Base-by-base conservation (phyloP, 1,140 invertebrate genomes). In the Ephestia elutella region DNA sequence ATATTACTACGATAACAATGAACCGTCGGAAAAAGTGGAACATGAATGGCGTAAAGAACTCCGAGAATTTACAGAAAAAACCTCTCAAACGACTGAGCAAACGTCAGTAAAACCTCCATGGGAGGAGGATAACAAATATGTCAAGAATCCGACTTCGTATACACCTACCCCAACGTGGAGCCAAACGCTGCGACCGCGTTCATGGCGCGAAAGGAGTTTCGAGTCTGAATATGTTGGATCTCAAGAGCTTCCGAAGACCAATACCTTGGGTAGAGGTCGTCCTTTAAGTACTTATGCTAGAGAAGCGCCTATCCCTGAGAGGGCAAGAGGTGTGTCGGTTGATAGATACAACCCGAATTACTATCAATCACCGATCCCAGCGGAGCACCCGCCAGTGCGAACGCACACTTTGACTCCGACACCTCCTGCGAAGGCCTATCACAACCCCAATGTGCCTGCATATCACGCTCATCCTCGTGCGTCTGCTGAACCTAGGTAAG, bases 31-130 rank as follows among this genome's bases (percentile, higher is more conserved):
- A 61, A 60, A 66, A 9, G 72, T 80, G 0, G 89, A 90, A 57
- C 89, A 78, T 17, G 78, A 87, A 60, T 90, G 87, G 89, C 75
- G 87, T 19, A 88, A 80, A 59, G 89, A 90, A 63, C 69, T 90
- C 9, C 73, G 89, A 66, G 89, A 90, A 67, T 86, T 89, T 53
- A 86, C 85, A 18, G 82, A 88, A 60, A 85, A 86, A 30, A 78
- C 81, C 0, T 68, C 70, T 55, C 73, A 83, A 56, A 63, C 68
- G 54, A 75, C 71, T 28, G 76, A 83, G 54, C 73, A 78, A 49
- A 71, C 74, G 0, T 74, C 68, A 18, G 73, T 87, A 0, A 79
- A 71, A 57, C 83, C 83, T 9, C 86, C 83, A 10, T 86, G 83
- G 83, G 78, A 84, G 68, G 71, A 77, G 4, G 80, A 86, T 57